Evolutionary conservation across 37 sponge, comb jelly and placozoan genomes (phyloP), one percentile per base, ranked within the genome.

Genomic region (Petrosia ficiformis): DNA sequence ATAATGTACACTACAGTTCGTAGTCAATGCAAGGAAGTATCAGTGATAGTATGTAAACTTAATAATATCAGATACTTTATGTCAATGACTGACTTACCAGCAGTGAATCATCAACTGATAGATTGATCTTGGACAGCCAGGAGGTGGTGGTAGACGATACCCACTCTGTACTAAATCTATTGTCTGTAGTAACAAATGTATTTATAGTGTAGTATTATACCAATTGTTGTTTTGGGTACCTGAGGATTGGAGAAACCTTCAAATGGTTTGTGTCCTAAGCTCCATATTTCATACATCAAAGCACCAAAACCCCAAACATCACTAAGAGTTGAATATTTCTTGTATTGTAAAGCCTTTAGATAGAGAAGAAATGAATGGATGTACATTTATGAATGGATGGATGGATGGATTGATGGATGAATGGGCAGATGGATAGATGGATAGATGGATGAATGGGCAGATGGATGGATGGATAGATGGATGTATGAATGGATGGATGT

Each of bases 251-350:
- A 35, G 35, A 71, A 29, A 28, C 22, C 26, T 43, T 38, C 43
- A 57, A 72, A 80, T 4, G 81, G 81, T 29, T 80, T 80, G 34
- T 68, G 65, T 26, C 81, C 81, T 42, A 80, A 24, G 21, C 65
- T 72, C 81, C 81, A 80, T 41, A 80, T 80, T 65, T 80, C 81
- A 80, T 57, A 80, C 81, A 80, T 42, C 4, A 80, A 24, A 24
- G 54, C 71, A 21, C 81, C 81, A 59, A 44, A 80, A 58, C 81
- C 71, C 81, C 81, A 80, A 40, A 80, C 81, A 71, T 80, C 81
- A 80, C 72, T 80, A 61, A 61, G 25, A 41, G 42, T 2, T 5
- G 73, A 59, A 40, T 71, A 80, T 39, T 71, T 44, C 66, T 67
- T 71, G 73, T 66, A 80, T 24, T 60, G 36, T 4, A 80, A 59